Conservation (phyloP, 2,113 vertebrate species). For the Picathartes gymnocephalus region DNA sequence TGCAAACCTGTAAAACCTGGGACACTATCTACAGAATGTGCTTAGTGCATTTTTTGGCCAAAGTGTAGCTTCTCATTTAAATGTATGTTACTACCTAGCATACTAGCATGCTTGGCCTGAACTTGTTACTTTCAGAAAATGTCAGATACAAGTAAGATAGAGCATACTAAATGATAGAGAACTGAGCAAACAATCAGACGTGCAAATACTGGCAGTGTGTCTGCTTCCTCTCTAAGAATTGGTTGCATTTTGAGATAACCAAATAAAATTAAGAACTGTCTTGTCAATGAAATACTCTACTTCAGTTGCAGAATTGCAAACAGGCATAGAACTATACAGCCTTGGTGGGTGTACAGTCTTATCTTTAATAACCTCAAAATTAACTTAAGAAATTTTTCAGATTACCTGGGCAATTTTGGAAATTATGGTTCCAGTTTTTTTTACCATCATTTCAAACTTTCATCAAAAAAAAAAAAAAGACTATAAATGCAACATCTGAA, state of each 20-base stretch:
- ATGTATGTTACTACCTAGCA: rapidly evolving
- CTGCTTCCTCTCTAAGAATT: neutral
- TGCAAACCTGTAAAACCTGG: neutral
- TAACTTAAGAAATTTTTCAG: neutral
- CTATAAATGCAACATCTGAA: neutral
- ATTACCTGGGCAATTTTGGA: neutral
- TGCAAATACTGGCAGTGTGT: neutral
- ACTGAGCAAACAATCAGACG: neutral
- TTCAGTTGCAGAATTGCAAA: neutral
- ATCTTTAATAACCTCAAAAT: neutral
- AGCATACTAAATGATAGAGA: neutral
- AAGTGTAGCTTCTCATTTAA: neutral
- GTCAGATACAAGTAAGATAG: neutral
- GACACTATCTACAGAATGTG: neutral
- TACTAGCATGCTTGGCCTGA: neutral
- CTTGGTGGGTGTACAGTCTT: neutral
- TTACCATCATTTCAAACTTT: neutral
- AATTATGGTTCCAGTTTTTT: neutral
- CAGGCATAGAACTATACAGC: neutral
- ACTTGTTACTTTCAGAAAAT: neutral
- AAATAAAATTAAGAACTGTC: neutral
- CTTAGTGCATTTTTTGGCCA: neutral
- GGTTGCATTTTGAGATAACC: neutral
- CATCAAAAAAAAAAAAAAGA: neutral
- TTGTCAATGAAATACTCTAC: neutral